Evolutionary conservation across 2,888 invertebrate species (phyloP).

Genomic region (Mythimna impura): DNA sequence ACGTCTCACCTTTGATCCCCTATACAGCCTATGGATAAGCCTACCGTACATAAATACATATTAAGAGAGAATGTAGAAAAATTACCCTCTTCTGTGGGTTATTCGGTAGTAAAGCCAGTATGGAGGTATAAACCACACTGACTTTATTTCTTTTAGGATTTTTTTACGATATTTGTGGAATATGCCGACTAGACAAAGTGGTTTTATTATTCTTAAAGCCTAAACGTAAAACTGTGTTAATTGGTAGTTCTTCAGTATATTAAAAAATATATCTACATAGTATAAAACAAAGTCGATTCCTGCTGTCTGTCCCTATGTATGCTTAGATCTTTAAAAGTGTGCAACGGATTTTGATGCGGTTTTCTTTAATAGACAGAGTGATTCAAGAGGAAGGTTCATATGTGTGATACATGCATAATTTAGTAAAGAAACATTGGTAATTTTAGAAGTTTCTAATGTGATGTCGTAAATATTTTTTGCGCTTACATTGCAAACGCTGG

Average conservation of each 20-base stretch:
- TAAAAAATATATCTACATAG: not conserved
- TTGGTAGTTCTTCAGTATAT: slow-evolving; percentile 10
- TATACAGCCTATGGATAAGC: slow-evolving; percentile 12
- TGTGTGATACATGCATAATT: too few species aligned
- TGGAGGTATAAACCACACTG: not conserved
- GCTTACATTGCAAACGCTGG: too few species aligned
- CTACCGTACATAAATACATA: slow-evolving; percentile 38
- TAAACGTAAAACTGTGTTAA: slow-evolving; percentile 8
- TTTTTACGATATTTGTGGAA: slow-evolving; percentile 38
- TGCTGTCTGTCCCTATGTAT: too few species aligned
- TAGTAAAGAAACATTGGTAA: too few species aligned
- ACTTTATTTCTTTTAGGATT: slow-evolving; percentile 23
- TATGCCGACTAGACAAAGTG: not conserved
- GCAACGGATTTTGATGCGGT: too few species aligned
- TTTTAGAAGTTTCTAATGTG: too few species aligned
- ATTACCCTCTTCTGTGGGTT: slow-evolving; percentile 25
- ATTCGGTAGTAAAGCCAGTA: slow-evolving; percentile 37
- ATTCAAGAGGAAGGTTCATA: too few species aligned
- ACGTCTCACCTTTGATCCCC: not conserved
- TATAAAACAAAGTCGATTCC: too few species aligned
- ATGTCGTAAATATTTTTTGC: too few species aligned
- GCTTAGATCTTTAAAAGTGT: too few species aligned
- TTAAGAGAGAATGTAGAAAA: slow-evolving; percentile 31
- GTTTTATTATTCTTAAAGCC: slow-evolving; percentile 2
- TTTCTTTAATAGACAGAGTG: too few species aligned